Evolutionary conservation across 2,888 invertebrate species (phyloP).

Genomic region (Drosophila lacicola): DNA sequence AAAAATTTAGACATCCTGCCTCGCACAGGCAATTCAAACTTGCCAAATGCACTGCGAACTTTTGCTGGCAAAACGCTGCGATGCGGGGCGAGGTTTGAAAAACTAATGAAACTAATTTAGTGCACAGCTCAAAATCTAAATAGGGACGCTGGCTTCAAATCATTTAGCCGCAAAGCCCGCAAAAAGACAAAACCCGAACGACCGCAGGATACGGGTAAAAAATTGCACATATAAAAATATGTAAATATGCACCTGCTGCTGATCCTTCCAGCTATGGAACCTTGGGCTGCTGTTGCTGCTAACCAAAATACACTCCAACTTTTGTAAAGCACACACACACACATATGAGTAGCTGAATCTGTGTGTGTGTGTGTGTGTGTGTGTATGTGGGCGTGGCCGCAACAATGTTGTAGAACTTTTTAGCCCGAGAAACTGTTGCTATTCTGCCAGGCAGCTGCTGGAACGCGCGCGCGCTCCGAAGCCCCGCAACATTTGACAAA

Average conservation of each 20-base stretch:
- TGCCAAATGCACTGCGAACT: slow-evolving; percentile 45
- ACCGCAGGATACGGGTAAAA: slow-evolving; percentile 50
- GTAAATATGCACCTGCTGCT: slow-evolving; percentile 77
- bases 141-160: slow-evolving; percentile 61
- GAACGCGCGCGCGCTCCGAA: slow-evolving; percentile 45
- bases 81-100: slow-evolving; percentile 9
- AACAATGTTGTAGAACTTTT: slow-evolving; percentile 69
- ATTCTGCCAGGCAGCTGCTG: slow-evolving; percentile 56
- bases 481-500: slow-evolving; percentile 79
- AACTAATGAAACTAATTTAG: slow-evolving; percentile 79
- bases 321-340: slow-evolving; percentile 38
- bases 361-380: slow-evolving; percentile 4
- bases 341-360: slow-evolving; percentile 5
- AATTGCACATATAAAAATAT: slow-evolving; percentile 61
- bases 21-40: slow-evolving; percentile 56
- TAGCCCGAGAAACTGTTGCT: slow-evolving; percentile 72
- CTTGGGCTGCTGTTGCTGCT: slow-evolving; percentile 14
- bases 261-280: slow-evolving; percentile 34
- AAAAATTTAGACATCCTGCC: slow-evolving; percentile 42
- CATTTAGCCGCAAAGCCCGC: slow-evolving; percentile 67
- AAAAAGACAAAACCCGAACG: slow-evolving; percentile 27
- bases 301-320: slow-evolving; percentile 70
- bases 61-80: slow-evolving; percentile 12
- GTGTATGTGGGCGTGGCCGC: slow-evolving; percentile 48
- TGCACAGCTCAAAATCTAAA: slow-evolving; percentile 68